Conservation (phyloP, 30 jellyfish, hydroid and myxozoan genomes). For the Aurelia aurita complex sp. Pacific region DNA sequence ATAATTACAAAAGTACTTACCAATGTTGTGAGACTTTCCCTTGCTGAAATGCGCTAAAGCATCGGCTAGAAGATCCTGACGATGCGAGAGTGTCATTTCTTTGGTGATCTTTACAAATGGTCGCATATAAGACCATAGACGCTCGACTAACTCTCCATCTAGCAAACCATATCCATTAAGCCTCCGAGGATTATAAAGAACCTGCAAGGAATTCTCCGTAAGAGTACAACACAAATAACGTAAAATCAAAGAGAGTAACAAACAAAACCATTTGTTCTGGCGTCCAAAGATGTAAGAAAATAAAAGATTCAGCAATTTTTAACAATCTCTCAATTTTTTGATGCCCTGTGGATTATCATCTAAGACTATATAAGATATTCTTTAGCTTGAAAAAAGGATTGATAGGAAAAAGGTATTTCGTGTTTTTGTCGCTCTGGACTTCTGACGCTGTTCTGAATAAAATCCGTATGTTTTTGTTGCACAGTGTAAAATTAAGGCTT, state of each 20-base stretch:
- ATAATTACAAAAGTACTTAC: neutral
- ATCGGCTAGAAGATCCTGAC: conserved; percentile 19
- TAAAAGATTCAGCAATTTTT: no score
- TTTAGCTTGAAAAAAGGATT: no score
- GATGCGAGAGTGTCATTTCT: conserved; percentile 31
- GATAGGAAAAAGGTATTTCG: no score
- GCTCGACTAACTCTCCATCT: conserved; percentile 53
- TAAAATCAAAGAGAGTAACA: neutral
- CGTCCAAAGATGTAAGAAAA: neutral
- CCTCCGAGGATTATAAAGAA: conserved; percentile 23
- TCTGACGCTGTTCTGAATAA: no score
- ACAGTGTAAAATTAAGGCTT: no score
- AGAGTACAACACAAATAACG: neutral
- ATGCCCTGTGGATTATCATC: no score
- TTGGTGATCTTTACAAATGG: conserved; percentile 22
- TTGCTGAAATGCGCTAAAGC: conserved; percentile 20
- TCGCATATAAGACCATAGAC: conserved; percentile 46
- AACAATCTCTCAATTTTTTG: no score
- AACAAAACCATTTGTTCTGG: neutral
- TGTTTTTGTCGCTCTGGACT: no score
- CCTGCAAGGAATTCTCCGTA: conserved; percentile 1
- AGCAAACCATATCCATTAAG: conserved; percentile 25
- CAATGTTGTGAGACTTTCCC: conserved; percentile 23
- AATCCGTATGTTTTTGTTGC: no score
- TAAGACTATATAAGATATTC: no score